These are phyloP conservation scores for Phylloscopus whistleri DNA, from an alignment of 2,113 vertebrate genomes.

Conservation along the genomic window DNA sequence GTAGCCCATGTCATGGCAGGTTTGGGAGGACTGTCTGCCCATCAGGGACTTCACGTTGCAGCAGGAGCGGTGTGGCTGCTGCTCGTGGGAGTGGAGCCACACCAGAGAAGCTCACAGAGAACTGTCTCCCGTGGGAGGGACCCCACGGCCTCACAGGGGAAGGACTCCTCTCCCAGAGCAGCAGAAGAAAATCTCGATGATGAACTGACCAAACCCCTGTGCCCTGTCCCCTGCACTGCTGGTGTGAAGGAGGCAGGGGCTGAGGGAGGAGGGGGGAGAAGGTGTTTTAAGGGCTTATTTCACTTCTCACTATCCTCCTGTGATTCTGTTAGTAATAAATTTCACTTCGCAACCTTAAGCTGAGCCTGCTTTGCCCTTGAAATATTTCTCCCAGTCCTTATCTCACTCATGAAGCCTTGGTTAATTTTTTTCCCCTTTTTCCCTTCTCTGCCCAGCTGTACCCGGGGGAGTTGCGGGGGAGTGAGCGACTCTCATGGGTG, in stretches of 20 bases:
- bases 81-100: background rate
- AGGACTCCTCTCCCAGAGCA: no score
- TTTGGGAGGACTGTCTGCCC: background rate
- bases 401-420: background rate
- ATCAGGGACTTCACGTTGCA: background rate
- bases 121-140: no score
- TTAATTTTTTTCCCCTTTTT: background rate
- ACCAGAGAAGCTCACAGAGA: no score
- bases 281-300: background rate
- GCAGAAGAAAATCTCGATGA: no score
- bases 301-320: background rate
- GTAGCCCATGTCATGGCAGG: background rate
- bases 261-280: background rate
- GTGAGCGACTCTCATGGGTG: fast-evolving
- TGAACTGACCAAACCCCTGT: no score
- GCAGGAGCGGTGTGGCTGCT: background rate
- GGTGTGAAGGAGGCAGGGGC: background rate
- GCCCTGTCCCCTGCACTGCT: background rate
- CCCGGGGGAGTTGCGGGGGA: background rate
- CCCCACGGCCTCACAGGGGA: no score
- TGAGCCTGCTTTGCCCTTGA: no score
- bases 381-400: background rate
- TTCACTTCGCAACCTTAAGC: background rate
- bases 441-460: background rate
- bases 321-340: background rate